These are phyloP conservation scores for Crambe crambe DNA, from an alignment of 37 sponge, comb jelly and placozoan genomes.

Conservation along the genomic window DNA sequence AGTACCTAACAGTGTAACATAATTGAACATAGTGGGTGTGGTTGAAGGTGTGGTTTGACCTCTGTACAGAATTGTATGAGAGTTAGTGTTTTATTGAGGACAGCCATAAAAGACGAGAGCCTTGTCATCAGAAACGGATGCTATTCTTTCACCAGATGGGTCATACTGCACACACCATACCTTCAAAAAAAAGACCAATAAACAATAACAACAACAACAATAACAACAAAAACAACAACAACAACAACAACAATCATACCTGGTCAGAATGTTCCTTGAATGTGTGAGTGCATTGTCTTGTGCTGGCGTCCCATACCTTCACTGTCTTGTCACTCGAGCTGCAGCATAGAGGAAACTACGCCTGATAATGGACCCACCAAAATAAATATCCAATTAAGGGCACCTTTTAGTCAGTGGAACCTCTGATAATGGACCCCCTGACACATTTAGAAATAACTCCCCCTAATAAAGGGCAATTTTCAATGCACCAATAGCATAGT, in stretches of 20 bases:
- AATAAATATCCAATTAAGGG: no score
- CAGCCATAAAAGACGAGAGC: constrained; percentile 77
- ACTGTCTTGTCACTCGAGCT: constrained; percentile 98
- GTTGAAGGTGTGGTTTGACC: no score
- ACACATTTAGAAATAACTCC: no score
- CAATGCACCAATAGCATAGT: no score
- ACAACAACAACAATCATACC: no score
- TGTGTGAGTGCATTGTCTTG: constrained; percentile 86
- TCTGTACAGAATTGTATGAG: background rate
- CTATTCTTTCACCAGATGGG: constrained; percentile 69
- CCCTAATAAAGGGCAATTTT: background rate
- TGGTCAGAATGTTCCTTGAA: constrained; percentile 91
- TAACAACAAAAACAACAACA: no score
- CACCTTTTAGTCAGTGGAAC: no score
- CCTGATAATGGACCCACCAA: no score
- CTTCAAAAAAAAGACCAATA: constrained; percentile 27
- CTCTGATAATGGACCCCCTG: no score
- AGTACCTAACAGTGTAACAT: no score
- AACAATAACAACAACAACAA: background rate
- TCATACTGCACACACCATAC: constrained; percentile 93
- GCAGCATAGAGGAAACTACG: background rate
- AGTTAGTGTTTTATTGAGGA: constrained; percentile 38
- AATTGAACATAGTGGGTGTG: no score
- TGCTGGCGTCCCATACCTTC: constrained; percentile 94
- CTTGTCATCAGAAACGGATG: constrained; percentile 97